A percentile compares a stretch with the other conserved stretches of the same genome.
Evolutionary conservation across 2,113 vertebrate species (phyloP).

Genomic region (Perca flavescens): DNA sequence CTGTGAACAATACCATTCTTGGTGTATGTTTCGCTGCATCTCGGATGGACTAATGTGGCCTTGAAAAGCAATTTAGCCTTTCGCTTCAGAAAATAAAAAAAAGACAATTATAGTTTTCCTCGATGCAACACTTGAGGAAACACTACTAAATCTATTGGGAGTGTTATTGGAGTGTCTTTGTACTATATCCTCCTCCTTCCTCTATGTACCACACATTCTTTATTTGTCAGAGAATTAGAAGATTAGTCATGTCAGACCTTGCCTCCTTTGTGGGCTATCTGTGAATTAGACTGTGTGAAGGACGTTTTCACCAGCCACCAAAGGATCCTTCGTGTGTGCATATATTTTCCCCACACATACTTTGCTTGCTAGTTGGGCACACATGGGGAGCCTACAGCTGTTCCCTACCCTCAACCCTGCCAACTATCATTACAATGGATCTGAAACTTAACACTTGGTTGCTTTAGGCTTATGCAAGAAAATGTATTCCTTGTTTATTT

Average conservation of each 20-base stretch:
- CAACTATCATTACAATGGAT: conserved; percentile 58
- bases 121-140: conserved; percentile 28
- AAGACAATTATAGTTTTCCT: conserved; percentile 46
- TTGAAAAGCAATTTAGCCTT: conserved; percentile 40
- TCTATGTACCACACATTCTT: conserved; percentile 55
- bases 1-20: conserved; percentile 14
- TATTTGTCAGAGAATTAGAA: conserved; percentile 78
- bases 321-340: conserved; percentile 63
- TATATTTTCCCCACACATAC: conserved; percentile 62
- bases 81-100: conserved; percentile 26
- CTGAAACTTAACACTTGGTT: conserved; percentile 52
- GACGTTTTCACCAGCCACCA: conserved; percentile 60
- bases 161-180: conserved; percentile 49
- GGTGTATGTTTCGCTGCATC: conserved; percentile 26
- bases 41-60: conserved; percentile 26
- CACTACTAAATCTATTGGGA: conserved; percentile 14
- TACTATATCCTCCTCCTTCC: conserved; percentile 13
- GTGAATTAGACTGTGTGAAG: conserved; percentile 71
- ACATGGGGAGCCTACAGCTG: conserved; percentile 66
- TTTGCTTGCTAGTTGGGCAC: conserved; percentile 48
- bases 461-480: conserved; percentile 42
- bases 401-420: conserved; percentile 59
- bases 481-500: conserved; percentile 62
- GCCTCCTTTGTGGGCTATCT: conserved; percentile 69
- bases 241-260: conserved; percentile 72